Conservation (phyloP, 2,113 vertebrate genomes). For the Lampris incognitus region DNA sequence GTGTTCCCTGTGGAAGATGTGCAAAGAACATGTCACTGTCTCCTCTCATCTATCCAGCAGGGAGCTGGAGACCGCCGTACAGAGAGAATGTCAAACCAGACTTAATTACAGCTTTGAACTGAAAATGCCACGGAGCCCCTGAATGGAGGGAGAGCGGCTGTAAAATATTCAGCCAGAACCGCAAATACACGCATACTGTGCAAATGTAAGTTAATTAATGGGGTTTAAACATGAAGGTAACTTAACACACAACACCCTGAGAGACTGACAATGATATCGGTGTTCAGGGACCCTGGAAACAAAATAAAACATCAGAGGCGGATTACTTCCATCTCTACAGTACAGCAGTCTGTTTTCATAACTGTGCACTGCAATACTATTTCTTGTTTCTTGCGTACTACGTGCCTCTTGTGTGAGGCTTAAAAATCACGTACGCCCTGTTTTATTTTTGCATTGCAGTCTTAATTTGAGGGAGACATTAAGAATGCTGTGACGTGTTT, state of each 20-base stretch:
- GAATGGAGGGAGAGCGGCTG: not conserved
- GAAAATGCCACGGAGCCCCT: not conserved
- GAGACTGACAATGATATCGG: constrained; percentile 38
- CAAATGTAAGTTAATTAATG: constrained; percentile 50
- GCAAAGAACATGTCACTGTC: constrained; percentile 62
- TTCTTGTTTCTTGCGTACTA: not conserved
- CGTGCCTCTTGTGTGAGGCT: too few relatives aligned
- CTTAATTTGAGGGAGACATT: constrained; percentile 25
- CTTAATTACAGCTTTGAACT: constrained; percentile 48
- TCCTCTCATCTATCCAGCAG: constrained; percentile 55
- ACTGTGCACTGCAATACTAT: constrained; percentile 7
- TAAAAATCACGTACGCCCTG: too few relatives aligned
- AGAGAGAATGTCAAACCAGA: constrained; percentile 46
- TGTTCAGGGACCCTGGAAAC: constrained; percentile 28
- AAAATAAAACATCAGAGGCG: constrained; percentile 31
- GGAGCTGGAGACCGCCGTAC: constrained; percentile 24
- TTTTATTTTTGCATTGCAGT: constrained; percentile 27
- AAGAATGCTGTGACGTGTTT: not conserved
- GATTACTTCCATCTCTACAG: constrained; percentile 48
- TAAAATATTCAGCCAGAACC: not conserved
- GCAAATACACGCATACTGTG: not conserved
- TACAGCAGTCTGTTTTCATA: constrained; percentile 37
- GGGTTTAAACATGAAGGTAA: constrained; percentile 51
- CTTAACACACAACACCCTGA: constrained; percentile 53
- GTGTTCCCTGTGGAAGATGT: constrained; percentile 72